Conservation (phyloP, 1,140 invertebrate genomes). For the Artemia franciscana region DNA sequence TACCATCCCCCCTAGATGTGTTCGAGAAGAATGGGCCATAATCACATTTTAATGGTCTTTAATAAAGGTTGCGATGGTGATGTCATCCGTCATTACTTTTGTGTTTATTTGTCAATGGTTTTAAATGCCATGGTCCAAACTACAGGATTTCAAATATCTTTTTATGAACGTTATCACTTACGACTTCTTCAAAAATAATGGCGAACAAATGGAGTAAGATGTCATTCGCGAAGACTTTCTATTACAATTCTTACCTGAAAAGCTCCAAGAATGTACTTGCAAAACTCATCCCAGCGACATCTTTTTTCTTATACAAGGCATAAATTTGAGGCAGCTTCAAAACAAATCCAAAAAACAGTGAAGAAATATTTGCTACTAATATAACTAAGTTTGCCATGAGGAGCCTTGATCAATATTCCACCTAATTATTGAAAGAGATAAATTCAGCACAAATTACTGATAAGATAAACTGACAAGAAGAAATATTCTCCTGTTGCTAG, state of each 20-base stretch:
- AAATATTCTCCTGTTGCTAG: no score
- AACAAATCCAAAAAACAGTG: constrained; percentile 12
- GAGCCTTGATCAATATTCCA: not conserved
- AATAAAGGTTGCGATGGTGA: no score
- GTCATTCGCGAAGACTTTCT: not conserved
- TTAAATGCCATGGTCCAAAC: not conserved
- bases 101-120: not conserved
- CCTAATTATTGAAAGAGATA: constrained; percentile 6
- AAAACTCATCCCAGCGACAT: constrained; percentile 12
- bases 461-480: not conserved
- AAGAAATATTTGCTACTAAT: constrained; percentile 11
- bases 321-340: constrained; percentile 14
- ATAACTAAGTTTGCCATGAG: constrained; percentile 1
- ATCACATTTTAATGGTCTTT: no score
- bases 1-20: no score
- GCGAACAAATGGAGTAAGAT: not conserved
- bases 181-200: not conserved
- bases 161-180: not conserved
- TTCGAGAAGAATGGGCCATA: no score
- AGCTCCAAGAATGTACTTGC: constrained; percentile 13
- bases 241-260: constrained; percentile 12
- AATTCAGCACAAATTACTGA: not conserved
- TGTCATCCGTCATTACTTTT: not conserved
- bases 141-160: not conserved
- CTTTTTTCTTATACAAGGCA: constrained; percentile 9